Percentiles rank a stretch among this genome's conserved stretches.
Conservation (phyloP, 2,888 invertebrate genomes). For the Dasysyrphus tricinctus region DNA sequence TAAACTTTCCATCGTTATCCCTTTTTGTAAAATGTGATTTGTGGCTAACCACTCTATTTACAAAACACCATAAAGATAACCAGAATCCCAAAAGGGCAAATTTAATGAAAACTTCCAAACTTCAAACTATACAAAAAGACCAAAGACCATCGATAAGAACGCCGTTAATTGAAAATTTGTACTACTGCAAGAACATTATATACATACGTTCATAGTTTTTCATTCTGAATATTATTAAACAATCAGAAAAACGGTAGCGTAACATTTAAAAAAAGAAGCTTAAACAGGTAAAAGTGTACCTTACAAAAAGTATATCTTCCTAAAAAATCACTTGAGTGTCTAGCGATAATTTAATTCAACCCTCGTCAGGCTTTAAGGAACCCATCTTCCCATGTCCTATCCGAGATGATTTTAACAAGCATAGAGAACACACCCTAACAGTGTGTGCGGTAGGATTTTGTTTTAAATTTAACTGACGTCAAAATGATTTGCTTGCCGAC, state of each 20-base stretch:
- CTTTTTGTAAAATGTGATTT: conserved; percentile 29
- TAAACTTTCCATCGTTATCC: conserved; percentile 43
- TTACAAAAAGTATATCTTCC: conserved; percentile 37
- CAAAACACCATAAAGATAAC: conserved; percentile 25
- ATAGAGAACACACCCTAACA: background rate
- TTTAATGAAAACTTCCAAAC: conserved; percentile 33
- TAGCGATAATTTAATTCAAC: conserved; percentile 52
- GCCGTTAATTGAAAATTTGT: conserved; percentile 40
- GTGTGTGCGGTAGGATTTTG: conserved; percentile 7
- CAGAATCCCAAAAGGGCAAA: conserved; percentile 7
- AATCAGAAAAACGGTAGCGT: conserved; percentile 19
- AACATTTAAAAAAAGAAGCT: background rate
- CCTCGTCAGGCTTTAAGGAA: conserved; percentile 38
- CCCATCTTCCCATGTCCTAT: background rate
- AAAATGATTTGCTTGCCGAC: conserved; percentile 34
- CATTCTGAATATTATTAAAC: background rate
- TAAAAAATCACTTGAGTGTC: conserved; percentile 32
- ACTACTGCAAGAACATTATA: background rate
- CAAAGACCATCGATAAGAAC: background rate
- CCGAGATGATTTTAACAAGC: conserved; percentile 26
- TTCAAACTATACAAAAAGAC: conserved; percentile 6
- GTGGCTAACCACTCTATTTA: conserved; percentile 45
- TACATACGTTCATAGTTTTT: background rate
- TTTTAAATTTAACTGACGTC: conserved; percentile 29
- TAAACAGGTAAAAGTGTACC: no score